Conservation (phyloP, 2,888 invertebrate genomes). For the Parapristionchus giblindavisi region DNA sequence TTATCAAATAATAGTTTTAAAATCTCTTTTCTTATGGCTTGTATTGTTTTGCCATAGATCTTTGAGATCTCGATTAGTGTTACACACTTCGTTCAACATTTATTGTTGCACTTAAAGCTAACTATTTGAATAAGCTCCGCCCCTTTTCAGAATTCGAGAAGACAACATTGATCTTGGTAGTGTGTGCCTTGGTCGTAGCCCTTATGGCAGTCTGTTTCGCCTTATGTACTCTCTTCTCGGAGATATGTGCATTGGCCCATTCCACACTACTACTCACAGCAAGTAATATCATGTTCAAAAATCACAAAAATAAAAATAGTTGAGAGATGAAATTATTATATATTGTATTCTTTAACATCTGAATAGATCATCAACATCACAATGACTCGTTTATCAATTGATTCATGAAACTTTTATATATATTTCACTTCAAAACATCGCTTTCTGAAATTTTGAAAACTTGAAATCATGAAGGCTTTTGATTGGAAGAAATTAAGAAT, state of each 20-base stretch:
- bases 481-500: not conserved
- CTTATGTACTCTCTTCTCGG: slow-evolving; percentile 54
- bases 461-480: no score
- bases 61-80: no score
- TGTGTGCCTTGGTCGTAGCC: slow-evolving; percentile 43
- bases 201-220: slow-evolving; percentile 49
- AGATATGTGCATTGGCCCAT: slow-evolving; percentile 54
- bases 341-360: not conserved
- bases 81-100: no score
- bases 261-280: slow-evolving; percentile 49
- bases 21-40: no score
- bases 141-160: slow-evolving; percentile 54
- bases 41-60: no score
- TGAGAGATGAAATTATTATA: not conserved
- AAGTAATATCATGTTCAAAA: slow-evolving; percentile 40
- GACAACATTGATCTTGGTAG: slow-evolving; percentile 49
- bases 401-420: not conserved
- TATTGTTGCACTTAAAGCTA: no score
- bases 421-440: not conserved
- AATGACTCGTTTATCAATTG: not conserved
- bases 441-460: no score
- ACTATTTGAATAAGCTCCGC: no score
- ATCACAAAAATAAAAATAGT: slow-evolving; percentile 11
- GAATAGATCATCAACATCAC: not conserved
- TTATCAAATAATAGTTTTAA: no score